Conservation (phyloP, 2,797 vertebrate species). For the Chanos chanos region DNA sequence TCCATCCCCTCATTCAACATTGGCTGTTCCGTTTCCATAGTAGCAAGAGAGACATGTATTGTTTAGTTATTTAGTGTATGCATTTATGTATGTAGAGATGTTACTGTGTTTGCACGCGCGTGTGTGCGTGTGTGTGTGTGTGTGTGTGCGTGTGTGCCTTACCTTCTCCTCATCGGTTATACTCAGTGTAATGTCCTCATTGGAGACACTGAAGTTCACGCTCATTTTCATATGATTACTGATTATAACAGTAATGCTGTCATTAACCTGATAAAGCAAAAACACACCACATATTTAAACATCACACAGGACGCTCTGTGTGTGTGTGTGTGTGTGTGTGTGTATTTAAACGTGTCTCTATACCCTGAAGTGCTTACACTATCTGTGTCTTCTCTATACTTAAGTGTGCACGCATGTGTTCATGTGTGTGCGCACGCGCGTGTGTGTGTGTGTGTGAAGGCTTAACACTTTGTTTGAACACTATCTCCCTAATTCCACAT, state of each 20-base stretch:
- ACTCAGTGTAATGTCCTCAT: constrained; percentile 44
- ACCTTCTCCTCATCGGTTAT: not conserved
- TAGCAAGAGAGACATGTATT: too few relatives aligned
- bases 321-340: not conserved
- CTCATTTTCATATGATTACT: constrained; percentile 38
- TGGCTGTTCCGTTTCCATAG: not conserved
- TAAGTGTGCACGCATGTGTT: too few relatives aligned
- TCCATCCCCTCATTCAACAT: not conserved
- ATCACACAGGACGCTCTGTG: not conserved
- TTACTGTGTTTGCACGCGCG: not conserved
- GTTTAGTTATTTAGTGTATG: too few relatives aligned
- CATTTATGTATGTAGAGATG: too few relatives aligned
- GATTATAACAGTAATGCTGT: constrained; percentile 53
- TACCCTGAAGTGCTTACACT: too few relatives aligned
- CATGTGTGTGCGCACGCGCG: too few relatives aligned
- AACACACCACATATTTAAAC: too few relatives aligned
- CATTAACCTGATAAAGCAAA: constrained; percentile 55
- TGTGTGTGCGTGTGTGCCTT: not conserved
- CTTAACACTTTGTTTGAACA: too few relatives aligned
- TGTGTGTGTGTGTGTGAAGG: too few relatives aligned
- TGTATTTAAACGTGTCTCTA: not conserved
- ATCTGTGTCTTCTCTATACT: too few relatives aligned
- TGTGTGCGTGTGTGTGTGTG: too few relatives aligned
- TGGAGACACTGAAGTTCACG: constrained; percentile 45
- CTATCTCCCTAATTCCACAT: too few relatives aligned